Evolutionary conservation across 2,888 invertebrate species (phyloP).

Genomic region (Hydrotaea cyrtoneurina): DNA sequence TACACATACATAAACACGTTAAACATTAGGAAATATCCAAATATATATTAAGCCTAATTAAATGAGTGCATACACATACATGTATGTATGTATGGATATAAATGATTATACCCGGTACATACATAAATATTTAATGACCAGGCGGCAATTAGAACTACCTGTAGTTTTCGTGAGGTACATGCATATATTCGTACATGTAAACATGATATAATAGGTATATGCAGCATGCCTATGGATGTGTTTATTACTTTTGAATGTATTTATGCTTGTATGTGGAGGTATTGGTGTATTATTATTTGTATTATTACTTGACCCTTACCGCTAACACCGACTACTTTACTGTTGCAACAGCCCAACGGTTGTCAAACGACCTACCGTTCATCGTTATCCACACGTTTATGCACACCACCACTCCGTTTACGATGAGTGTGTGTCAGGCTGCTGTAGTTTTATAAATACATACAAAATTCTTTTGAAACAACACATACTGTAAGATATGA

Average conservation of each 20-base stretch:
- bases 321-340: neutral
- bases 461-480: constrained; percentile 2
- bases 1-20: neutral
- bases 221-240: neutral
- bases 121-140: neutral
- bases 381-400: neutral
- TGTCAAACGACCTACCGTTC: neutral
- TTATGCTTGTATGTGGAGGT: neutral
- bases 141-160: neutral
- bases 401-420: neutral
- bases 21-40: neutral
- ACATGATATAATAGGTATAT: neutral
- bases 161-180: neutral
- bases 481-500: neutral
- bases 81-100: no score
- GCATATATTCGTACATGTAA: neutral
- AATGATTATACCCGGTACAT: neutral
- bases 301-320: constrained; percentile 27
- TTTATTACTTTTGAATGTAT: neutral
- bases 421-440: neutral
- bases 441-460: constrained; percentile 4
- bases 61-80: neutral
- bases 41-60: neutral
- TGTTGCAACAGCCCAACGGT: neutral
- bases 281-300: neutral